These are phyloP conservation scores for Laticauda laticaudata DNA, from an alignment of 2,113 vertebrate species.

Conservation along the genomic window DNA sequence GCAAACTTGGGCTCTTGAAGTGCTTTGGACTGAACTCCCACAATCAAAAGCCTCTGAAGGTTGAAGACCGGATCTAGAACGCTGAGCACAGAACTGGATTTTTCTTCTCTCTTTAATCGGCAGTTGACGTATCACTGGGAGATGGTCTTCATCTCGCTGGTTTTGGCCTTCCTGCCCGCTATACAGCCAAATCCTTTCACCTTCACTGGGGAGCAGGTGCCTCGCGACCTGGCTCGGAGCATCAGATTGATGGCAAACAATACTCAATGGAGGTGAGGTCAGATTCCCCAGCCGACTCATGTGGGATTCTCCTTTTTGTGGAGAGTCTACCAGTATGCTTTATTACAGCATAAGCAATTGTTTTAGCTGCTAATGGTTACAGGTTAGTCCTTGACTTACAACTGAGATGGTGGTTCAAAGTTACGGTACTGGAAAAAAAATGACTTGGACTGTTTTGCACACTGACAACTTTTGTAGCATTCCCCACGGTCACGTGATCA, in stretches of 20 bases:
- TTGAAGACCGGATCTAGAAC: background rate
- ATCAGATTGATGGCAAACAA: conserved; percentile 56
- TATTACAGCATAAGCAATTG: background rate
- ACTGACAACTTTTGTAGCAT: background rate
- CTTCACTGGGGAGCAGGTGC: conserved; percentile 70
- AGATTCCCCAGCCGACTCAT: background rate
- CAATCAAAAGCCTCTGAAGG: background rate
- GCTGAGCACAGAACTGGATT: background rate
- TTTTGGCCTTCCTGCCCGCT: conserved; percentile 61
- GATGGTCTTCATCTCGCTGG: conserved; percentile 37
- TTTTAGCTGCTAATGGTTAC: background rate
- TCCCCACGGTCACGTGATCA: background rate
- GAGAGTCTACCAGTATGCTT: background rate
- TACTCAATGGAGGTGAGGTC: conserved; percentile 71
- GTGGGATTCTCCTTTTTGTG: background rate
- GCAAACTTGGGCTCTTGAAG: background rate
- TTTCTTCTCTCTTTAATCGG: background rate
- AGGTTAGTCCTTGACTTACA: background rate
- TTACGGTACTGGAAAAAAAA: background rate
- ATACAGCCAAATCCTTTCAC: conserved; percentile 65
- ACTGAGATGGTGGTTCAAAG: background rate
- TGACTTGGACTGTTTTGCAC: background rate
- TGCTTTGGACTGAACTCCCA: background rate
- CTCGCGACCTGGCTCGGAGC: conserved; percentile 65
- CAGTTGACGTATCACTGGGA: conserved; percentile 42